Conservation (phyloP, 2,888 invertebrate species). For the Schrankia costaestrigalis region DNA sequence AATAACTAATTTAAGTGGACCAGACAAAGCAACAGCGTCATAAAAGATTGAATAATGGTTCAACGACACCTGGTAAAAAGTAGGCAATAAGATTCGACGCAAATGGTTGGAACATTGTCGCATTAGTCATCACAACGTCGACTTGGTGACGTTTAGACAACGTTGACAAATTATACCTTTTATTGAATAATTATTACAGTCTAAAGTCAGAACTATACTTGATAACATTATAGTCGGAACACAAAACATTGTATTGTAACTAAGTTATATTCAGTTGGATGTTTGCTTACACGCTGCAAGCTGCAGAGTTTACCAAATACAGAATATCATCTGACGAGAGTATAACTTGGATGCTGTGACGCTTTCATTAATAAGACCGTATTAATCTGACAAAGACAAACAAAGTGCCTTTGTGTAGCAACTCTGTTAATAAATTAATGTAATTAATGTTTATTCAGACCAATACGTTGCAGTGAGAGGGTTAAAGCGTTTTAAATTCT, state of each 20-base stretch:
- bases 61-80: constrained; percentile 69
- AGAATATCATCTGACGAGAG: constrained; percentile 3
- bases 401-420: too few species aligned
- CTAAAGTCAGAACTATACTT: constrained; percentile 11
- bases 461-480: too few species aligned
- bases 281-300: constrained; percentile 9
- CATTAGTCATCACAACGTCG: constrained; percentile 73
- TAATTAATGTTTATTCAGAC: too few species aligned
- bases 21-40: constrained; percentile 48
- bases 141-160: constrained; percentile 72
- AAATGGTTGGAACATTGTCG: constrained; percentile 66
- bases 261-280: constrained; percentile 7
- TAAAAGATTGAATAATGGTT: constrained; percentile 72
- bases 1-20: constrained; percentile 42
- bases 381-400: too few species aligned
- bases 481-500: too few species aligned
- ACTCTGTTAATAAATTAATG: too few species aligned
- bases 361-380: constrained; percentile 3
- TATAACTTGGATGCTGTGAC: constrained; percentile 3
- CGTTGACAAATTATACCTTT: constrained; percentile 72
- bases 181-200: constrained; percentile 70
- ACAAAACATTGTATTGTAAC: constrained; percentile 7
- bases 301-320: constrained; percentile 3
- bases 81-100: constrained; percentile 65
- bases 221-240: background rate